phyloP scores from a whole-genome alignment of 2,888 invertebrate genomes.

The Hemithea aestivaria region DNA sequence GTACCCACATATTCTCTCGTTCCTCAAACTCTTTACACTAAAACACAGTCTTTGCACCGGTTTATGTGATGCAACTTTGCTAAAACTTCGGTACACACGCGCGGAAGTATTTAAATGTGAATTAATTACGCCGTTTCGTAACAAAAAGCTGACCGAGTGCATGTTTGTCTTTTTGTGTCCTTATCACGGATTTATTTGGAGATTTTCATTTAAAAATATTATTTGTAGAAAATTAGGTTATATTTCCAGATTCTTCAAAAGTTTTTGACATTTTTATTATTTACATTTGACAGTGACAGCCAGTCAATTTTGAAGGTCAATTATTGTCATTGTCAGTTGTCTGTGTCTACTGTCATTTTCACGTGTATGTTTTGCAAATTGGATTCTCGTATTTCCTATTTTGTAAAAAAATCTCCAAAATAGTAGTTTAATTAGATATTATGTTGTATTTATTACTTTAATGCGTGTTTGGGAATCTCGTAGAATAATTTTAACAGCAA shows the following conservation, averaged over 20 bases:
- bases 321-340: not conserved
- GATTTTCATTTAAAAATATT: conserved; percentile 42
- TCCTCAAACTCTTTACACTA: conserved; percentile 27
- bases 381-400: too few relatives aligned
- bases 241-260: conserved; percentile 65
- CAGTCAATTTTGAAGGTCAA: too few relatives aligned
- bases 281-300: not conserved
- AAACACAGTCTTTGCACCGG: conserved; percentile 42
- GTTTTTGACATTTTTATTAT: conserved; percentile 2
- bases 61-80: conserved; percentile 71
- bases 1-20: conserved; percentile 42
- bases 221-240: conserved; percentile 48
- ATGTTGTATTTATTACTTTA: not conserved
- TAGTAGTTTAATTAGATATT: not conserved
- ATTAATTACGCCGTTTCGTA: conserved; percentile 54
- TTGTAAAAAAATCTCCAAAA: too few relatives aligned
- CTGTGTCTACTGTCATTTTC: too few relatives aligned
- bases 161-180: conserved; percentile 37
- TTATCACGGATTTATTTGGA: conserved; percentile 3
- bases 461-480: not conserved
- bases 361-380: too few relatives aligned
- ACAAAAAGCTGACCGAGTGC: conserved; percentile 60
- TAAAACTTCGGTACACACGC: conserved; percentile 52
- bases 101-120: conserved; percentile 50
- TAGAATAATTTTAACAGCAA: not conserved